Evolutionary conservation across 2,888 invertebrate species (phyloP).

Genomic region (Euplexia lucipara): DNA sequence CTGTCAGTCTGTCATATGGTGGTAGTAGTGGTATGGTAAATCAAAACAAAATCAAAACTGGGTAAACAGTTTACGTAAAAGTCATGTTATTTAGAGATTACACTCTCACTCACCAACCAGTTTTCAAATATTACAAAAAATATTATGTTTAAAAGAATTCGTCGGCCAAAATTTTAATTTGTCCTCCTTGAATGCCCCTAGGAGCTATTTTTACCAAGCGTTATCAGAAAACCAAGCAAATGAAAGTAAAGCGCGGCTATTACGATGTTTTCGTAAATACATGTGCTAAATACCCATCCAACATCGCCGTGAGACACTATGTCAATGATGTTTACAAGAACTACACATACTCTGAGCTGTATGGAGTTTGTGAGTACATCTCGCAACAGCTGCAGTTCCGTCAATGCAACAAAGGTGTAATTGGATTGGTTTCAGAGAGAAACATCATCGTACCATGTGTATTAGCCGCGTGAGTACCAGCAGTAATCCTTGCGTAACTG

Average conservation of each 20-base stretch:
- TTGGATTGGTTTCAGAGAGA: constrained; percentile 88
- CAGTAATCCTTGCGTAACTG: not conserved
- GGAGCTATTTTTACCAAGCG: constrained; percentile 7
- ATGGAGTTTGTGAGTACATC: constrained; percentile 86
- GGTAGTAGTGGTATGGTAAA: not conserved
- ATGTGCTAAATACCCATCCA: constrained; percentile 81
- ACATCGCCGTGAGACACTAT: constrained; percentile 79
- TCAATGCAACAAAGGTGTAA: constrained; percentile 79
- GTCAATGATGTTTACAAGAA: constrained; percentile 75
- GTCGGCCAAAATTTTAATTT: constrained; percentile 23
- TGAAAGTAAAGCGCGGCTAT: constrained; percentile 78
- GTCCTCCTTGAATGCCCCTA: not conserved
- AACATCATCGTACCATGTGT: constrained; percentile 89
- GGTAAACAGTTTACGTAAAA: constrained; percentile 34
- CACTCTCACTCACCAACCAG: not conserved
- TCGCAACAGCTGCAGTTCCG: constrained; percentile 83
- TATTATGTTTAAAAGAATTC: constrained; percentile 40
- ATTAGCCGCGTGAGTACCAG: constrained; percentile 89
- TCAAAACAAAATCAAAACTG: constrained; percentile 50
- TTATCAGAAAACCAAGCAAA: constrained; percentile 33
- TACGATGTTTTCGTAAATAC: constrained; percentile 85
- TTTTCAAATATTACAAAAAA: constrained; percentile 6
- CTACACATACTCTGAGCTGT: constrained; percentile 86
- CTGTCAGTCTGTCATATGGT: not conserved
- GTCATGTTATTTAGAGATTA: constrained; percentile 32